Conservation (phyloP, 2,113 vertebrate genomes). For the Drymodes brunneopygia region DNA sequence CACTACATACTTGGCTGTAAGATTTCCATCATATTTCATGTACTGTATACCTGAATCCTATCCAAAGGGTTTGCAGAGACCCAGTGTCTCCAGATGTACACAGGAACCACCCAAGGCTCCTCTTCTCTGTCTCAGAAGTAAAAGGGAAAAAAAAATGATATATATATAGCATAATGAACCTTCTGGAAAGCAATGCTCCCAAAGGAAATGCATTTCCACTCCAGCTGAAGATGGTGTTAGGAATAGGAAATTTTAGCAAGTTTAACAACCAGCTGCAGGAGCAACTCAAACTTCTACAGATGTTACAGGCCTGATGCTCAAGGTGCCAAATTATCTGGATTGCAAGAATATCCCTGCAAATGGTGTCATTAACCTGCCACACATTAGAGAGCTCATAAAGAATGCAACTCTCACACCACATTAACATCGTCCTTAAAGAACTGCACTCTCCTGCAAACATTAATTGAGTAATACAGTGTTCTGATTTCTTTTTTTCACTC, state of each 20-base stretch:
- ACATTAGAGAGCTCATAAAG: not conserved
- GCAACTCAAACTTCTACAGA: not conserved
- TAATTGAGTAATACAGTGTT: slow-evolving; percentile 10
- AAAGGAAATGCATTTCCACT: not conserved
- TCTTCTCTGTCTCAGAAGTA: not conserved
- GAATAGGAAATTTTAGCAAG: not conserved
- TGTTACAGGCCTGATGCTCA: not conserved
- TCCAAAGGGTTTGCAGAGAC: not conserved
- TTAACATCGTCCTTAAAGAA: not conserved
- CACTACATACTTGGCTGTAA: not conserved
- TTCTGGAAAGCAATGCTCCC: not conserved
- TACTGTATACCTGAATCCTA: not conserved
- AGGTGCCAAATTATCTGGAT: not conserved
- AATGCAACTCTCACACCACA: not conserved
- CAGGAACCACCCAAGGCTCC: not conserved
- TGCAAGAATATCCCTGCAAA: not conserved
- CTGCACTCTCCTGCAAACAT: not conserved
- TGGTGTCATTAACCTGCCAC: not conserved
- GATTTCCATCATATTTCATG: not conserved
- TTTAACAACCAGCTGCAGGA: not conserved
- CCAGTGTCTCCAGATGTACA: not conserved
- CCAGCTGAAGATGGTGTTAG: not conserved
- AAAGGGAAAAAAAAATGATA: not conserved
- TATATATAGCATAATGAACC: not conserved
- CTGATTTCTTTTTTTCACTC: not conserved